Conservation (phyloP, 2,888 invertebrate genomes). For the Sabatieria punctata region DNA sequence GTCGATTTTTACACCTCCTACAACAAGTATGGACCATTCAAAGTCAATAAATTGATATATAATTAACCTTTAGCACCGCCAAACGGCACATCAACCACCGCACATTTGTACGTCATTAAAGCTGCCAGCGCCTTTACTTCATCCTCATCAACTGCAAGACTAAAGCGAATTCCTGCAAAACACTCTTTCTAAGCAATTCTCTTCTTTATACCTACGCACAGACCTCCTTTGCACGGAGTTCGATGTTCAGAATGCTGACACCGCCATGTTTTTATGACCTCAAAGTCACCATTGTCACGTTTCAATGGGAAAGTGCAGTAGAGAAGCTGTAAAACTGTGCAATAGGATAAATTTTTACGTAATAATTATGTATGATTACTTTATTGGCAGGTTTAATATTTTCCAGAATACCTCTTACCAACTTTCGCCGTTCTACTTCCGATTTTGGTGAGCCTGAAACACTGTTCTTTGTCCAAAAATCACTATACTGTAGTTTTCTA, state of each 20-base stretch:
- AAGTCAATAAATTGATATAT: too few relatives aligned
- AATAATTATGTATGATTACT: too few relatives aligned
- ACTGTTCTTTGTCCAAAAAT: too few relatives aligned
- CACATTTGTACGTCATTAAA: constrained; percentile 97
- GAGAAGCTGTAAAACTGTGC: too few relatives aligned
- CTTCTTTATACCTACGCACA: too few relatives aligned
- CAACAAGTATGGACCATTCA: too few relatives aligned
- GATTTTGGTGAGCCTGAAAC: too few relatives aligned
- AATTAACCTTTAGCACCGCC: constrained; percentile 70
- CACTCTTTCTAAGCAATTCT: too few relatives aligned
- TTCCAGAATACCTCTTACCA: constrained; percentile 80
- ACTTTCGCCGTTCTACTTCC: constrained; percentile 71
- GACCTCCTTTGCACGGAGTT: constrained; percentile 96
- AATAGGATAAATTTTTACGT: too few relatives aligned
- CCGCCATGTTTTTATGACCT: constrained; percentile 90
- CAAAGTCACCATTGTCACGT: constrained; percentile 89
- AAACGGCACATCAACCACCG: constrained; percentile 94
- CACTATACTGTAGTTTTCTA: too few relatives aligned
- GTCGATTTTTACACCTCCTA: constrained; percentile 83
- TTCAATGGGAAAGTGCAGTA: constrained; percentile 72
- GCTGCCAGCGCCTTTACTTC: constrained; percentile 91
- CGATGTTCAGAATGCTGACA: constrained; percentile 95
- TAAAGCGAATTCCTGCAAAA: constrained; percentile 79
- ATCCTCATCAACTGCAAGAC: constrained; percentile 69
- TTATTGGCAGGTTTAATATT: constrained; percentile 94